Percentiles rank a stretch among this genome's conserved stretches.
These are phyloP conservation scores for Serranus cabrilla DNA, from an alignment of 2,797 vertebrate genomes.

Conservation along the genomic window DNA sequence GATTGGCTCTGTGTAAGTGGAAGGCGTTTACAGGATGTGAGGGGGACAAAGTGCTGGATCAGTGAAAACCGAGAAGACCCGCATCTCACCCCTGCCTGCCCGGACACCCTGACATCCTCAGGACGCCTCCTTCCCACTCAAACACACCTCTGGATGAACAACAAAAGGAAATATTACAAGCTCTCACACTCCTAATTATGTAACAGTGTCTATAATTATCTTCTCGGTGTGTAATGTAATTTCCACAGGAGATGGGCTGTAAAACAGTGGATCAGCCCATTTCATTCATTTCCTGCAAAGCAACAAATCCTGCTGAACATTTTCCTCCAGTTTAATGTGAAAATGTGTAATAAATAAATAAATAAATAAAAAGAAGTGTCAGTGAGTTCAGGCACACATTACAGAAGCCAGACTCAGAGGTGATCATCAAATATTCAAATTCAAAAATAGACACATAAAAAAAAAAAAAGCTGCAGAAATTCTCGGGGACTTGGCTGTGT, in stretches of 20 bases:
- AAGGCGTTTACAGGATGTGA: conserved; percentile 67
- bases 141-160: background rate
- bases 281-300: background rate
- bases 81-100: conserved; percentile 12
- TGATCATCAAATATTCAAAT: conserved; percentile 27
- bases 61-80: conserved; percentile 79
- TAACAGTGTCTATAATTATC: background rate
- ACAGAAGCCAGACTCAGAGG: conserved; percentile 17
- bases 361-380: background rate
- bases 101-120: conserved; percentile 18
- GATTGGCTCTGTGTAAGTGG: conserved; percentile 61
- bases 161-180: background rate
- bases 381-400: background rate
- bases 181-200: background rate
- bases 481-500: conserved; percentile 53
- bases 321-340: background rate
- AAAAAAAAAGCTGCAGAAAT: conserved; percentile 37
- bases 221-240: conserved; percentile 4
- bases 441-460: conserved; percentile 36
- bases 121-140: background rate
- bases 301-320: conserved; percentile 4
- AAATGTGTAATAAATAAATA: background rate
- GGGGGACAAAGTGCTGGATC: conserved; percentile 73
- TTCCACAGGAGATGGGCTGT: background rate
- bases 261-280: background rate